Base-by-base conservation (phyloP, 2,888 invertebrate species). In the Urechis unicinctus region DNA sequence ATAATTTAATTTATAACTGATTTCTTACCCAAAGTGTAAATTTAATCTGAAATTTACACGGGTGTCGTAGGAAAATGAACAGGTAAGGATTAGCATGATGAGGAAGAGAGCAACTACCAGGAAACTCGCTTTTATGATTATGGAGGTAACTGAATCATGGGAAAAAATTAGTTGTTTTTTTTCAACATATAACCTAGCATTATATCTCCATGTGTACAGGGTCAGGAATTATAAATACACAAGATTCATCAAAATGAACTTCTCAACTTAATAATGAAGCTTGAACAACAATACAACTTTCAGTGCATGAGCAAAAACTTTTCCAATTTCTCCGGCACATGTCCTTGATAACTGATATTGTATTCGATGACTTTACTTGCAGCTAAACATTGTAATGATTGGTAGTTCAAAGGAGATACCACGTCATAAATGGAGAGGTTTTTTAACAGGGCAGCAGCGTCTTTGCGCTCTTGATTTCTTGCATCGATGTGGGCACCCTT, bases 401-500 rank as follows among this genome's bases (percentile, higher is more conserved):
- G 62, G 62, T 69, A 70, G 25, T 70, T 68, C 21, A 78, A 65
- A 1, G 75, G 72, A 9, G 70, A 68, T 6, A 70, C 68, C 28
- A 71, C 66, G 47, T 68, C 69, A 52, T 71, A 67, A 42, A 72
- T 66, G 21, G 67, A 66, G 26, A 68, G 65, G 22, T 67, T 70
- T 29, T 65, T 64, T 52, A 78, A 68, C 52, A 78, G 66, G 56
- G 71, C 66, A 61, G 74, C 62, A 9, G 73, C 67, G 22, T 69
- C 72, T 54, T 71, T 70, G 44, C 67, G 63, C 30, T 71, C 69
- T 17, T 61, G 56, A 60, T 77, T 76, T 31, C 72, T 69, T 26
- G 86, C 84, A 80, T 91, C 91, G 59, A 91, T 81, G 79, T 92
- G 91, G 0, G 91, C 91, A 56, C 93, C 94, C 71, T 85, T 83